Base-by-base conservation (phyloP, 2,113 vertebrate genomes). In the Rhombomys opimus region DNA sequence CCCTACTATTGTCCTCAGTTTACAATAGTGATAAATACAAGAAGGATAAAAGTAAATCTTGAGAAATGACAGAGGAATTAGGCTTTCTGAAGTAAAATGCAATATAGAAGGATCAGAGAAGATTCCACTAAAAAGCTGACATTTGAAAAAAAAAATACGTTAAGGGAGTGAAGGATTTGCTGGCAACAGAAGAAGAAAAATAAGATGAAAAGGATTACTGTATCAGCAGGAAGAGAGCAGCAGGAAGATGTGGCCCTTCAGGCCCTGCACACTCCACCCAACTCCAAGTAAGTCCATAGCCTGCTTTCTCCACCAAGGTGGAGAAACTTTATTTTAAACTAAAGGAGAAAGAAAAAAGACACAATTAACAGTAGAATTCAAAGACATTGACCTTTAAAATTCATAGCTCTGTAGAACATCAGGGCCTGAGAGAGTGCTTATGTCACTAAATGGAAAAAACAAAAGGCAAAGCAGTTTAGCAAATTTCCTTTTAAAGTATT, bases 361-460 rank as follows among this genome's bases (percentile, higher is more conserved):
- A 82, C 23, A 72, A 63, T 32, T 70, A 87, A 75, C 35, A 73
- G 30, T 1, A 78, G 52, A 87, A 41, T 85, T 94, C 89, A 87
- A 78, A 65, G 46, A 90, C 89, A 84, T 78, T 80, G 72, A 75
- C 32, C 14, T 96, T 93, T 87, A 84, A 93, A 89, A 84, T 82
- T 50, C 82, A 80, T 57, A 84, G 18, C 14, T 61, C 30, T 73
- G 46, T 3, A 87, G 13, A 84, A 82, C 18, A 73, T 32, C 70
- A 61, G 68, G n/a, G 93, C 57, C 91, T 70, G 80, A 12, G 30
- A 87, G 96, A 77, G 78, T 72, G 23, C 32, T 94, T 90, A 76
- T 78, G 17, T 65, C 10, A 76, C 57, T 92, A 92, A 87, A 84
- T 72, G 20, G 50, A 86, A 95, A 93, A 65, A 35, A 30, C 38